These are phyloP conservation scores for Myotis davidii DNA, from an alignment of 2,113 vertebrate species.

Conservation along the genomic window DNA sequence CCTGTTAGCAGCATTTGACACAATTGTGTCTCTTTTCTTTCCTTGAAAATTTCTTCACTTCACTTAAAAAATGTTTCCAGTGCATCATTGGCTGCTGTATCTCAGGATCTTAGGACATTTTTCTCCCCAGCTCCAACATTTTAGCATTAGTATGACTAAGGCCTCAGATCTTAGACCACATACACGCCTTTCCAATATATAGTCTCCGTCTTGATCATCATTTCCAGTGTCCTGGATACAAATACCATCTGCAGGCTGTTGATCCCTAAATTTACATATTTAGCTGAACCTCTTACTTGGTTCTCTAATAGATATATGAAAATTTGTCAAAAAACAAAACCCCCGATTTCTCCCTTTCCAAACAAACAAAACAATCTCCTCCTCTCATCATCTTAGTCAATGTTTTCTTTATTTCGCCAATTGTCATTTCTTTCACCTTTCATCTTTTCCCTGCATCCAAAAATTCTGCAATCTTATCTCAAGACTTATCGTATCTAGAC, in stretches of 20 bases:
- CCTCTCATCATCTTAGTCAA: background rate
- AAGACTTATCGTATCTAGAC: background rate
- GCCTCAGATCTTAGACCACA: background rate
- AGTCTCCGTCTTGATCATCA: background rate
- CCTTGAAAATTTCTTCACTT: background rate
- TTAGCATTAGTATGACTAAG: background rate
- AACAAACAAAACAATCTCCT: background rate
- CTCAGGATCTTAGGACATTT: background rate
- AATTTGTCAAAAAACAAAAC: background rate
- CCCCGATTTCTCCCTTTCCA: background rate
- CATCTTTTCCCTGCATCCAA: background rate
- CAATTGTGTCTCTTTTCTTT: background rate
- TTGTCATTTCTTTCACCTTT: background rate
- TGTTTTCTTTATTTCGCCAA: background rate
- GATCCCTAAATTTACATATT: background rate
- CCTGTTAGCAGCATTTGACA: background rate
- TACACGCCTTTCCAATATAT: background rate
- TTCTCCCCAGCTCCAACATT: background rate
- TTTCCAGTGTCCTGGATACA: background rate
- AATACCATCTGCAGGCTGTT: background rate
- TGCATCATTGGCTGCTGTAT: rapidly evolving
- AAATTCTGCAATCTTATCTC: background rate
- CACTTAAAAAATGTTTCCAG: background rate
- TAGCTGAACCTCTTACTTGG: background rate
- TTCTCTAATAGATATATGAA: background rate